Conservation (phyloP, 2,888 invertebrate genomes). For the Troides helena region DNA sequence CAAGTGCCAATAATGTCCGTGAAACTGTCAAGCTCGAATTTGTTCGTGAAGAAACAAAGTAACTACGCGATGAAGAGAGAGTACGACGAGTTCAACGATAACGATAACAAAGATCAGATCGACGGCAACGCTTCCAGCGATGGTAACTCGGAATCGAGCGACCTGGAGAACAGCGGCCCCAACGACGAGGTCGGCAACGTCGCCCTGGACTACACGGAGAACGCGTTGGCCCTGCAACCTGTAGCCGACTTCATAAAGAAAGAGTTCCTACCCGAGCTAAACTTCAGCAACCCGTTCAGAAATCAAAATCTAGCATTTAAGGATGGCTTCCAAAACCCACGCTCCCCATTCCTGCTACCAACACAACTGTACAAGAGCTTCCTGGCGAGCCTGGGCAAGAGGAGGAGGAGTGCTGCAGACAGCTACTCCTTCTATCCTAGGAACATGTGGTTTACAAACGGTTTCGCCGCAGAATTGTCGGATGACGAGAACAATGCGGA, state of each 20-base stretch:
- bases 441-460: constrained; percentile 79
- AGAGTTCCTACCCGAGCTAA: constrained; percentile 72
- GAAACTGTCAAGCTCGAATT: constrained; percentile 63
- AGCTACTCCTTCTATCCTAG: constrained; percentile 74
- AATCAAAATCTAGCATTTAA: constrained; percentile 67
- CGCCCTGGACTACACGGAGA: constrained; percentile 68
- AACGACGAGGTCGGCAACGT: constrained; percentile 53
- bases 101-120: constrained; percentile 58
- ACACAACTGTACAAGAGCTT: constrained; percentile 90
- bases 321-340: constrained; percentile 59
- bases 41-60: constrained; percentile 67
- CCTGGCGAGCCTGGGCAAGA: constrained; percentile 82
- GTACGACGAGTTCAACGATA: constrained; percentile 61
- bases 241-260: constrained; percentile 76
- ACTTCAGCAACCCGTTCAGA: constrained; percentile 69
- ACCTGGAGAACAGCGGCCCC: constrained; percentile 64
- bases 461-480: constrained; percentile 65
- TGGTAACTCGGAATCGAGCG: constrained; percentile 68
- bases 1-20: constrained; percentile 56
- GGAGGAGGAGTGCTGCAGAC: constrained; percentile 69
- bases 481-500: constrained; percentile 71
- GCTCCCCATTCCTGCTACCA: constrained; percentile 83
- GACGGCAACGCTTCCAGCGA: constrained; percentile 66
- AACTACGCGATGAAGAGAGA: constrained; percentile 73
- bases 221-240: constrained; percentile 63